phyloP scores from a whole-genome alignment of 2,888 invertebrate species.

The Dioctria linearis region DNA sequence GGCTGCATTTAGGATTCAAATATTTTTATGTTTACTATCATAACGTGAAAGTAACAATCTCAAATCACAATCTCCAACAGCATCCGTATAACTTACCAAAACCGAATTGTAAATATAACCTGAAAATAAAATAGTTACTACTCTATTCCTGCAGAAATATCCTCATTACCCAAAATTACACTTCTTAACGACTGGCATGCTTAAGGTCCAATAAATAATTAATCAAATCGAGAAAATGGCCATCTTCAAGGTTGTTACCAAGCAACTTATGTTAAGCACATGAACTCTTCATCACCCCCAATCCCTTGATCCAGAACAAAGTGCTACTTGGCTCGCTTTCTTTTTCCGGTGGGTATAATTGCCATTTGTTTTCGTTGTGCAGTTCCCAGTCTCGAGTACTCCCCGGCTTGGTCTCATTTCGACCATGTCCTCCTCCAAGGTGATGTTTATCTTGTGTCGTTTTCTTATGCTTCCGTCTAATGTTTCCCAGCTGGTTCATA shows the following conservation, averaged over 20 bases:
- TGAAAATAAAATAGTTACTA: too few species aligned
- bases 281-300: constrained; percentile 35
- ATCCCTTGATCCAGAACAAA: constrained; percentile 43
- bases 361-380: constrained; percentile 55
- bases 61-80: too few species aligned
- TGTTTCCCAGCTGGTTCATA: constrained; percentile 72
- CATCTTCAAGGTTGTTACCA: constrained; percentile 47
- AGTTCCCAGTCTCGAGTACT: not conserved
- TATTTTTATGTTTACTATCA: too few species aligned
- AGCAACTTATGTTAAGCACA: constrained; percentile 50
- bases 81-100: too few species aligned
- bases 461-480: constrained; percentile 63
- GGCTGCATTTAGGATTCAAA: too few species aligned
- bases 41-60: too few species aligned
- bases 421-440: constrained; percentile 27
- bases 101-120: too few species aligned
- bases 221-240: constrained; percentile 47
- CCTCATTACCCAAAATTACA: not conserved
- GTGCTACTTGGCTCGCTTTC: constrained; percentile 46
- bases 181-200: not conserved
- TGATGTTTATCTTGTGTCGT: constrained; percentile 60
- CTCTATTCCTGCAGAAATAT: not conserved
- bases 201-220: constrained; percentile 46
- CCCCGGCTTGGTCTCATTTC: not conserved
- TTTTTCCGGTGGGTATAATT: constrained; percentile 57